Conservation (phyloP, 2,888 invertebrate genomes). For the Seira musarum region DNA sequence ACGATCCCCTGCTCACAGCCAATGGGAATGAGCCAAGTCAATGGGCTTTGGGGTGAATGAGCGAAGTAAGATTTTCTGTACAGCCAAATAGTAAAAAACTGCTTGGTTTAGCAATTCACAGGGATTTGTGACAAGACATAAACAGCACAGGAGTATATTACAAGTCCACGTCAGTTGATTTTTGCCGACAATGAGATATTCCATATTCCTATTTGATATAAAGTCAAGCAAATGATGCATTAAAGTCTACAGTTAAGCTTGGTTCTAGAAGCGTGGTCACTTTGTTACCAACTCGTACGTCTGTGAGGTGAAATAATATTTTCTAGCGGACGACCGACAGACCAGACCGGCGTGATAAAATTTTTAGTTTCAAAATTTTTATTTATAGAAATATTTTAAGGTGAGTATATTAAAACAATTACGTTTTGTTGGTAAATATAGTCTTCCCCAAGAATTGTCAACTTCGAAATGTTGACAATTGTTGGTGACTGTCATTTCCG, state of each 20-base stretch:
- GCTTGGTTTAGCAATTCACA: too few species aligned
- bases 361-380: background rate
- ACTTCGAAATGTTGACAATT: too few species aligned
- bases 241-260: constrained; percentile 8
- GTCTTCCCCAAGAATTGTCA: too few species aligned
- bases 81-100: too few species aligned
- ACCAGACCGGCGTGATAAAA: background rate
- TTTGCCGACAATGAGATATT: constrained; percentile 31
- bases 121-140: constrained; percentile 23
- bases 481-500: too few species aligned
- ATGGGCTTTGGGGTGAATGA: constrained; percentile 53
- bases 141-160: background rate
- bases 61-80: constrained; percentile 11
- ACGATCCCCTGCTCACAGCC: constrained; percentile 25
- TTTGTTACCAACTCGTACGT: constrained; percentile 25
- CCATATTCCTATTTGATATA: background rate
- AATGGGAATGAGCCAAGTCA: constrained; percentile 62
- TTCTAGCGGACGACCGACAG: background rate
- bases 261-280: constrained; percentile 4
- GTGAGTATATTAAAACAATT: background rate
- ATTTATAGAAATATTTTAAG: background rate
- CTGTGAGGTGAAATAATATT: background rate
- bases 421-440: too few species aligned
- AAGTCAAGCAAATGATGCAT: background rate
- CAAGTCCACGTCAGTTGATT: constrained; percentile 49